A percentile compares a stretch with the other conserved stretches of the same genome.
phyloP scores from a whole-genome alignment of 2,888 invertebrate species.

The Ctena decussata region DNA sequence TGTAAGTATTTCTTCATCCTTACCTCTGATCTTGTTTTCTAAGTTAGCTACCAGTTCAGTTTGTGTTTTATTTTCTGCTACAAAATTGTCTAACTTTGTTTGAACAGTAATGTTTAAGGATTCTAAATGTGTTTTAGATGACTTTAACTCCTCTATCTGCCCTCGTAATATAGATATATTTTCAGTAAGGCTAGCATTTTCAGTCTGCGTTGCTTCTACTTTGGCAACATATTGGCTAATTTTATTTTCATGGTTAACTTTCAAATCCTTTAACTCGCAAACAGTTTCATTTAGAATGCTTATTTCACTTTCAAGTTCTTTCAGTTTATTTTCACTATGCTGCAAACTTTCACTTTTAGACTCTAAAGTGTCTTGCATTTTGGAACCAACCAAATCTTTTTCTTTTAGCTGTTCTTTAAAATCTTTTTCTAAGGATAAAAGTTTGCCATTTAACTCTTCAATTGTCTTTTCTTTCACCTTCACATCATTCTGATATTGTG shows the following conservation, averaged over 20 bases:
- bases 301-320: neutral
- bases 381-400: neutral
- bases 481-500: conserved; percentile 25
- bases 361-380: neutral
- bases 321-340: neutral
- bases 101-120: neutral
- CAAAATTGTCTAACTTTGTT: neutral
- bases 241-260: neutral
- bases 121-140: neutral
- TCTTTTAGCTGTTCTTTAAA: conserved; percentile 3
- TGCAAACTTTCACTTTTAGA: neutral
- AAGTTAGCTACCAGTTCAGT: neutral
- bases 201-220: conserved; percentile 14
- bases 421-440: neutral
- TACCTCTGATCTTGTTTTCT: neutral
- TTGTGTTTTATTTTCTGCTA: neutral
- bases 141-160: neutral
- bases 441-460: neutral
- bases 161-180: neutral
- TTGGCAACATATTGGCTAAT: neutral
- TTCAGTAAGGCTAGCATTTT: neutral
- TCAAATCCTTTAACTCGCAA: neutral
- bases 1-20: conserved; percentile 14
- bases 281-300: neutral
- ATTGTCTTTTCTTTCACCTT: neutral